Conservation (phyloP, 2,113 vertebrate genomes). For the Xiphias gladius region DNA sequence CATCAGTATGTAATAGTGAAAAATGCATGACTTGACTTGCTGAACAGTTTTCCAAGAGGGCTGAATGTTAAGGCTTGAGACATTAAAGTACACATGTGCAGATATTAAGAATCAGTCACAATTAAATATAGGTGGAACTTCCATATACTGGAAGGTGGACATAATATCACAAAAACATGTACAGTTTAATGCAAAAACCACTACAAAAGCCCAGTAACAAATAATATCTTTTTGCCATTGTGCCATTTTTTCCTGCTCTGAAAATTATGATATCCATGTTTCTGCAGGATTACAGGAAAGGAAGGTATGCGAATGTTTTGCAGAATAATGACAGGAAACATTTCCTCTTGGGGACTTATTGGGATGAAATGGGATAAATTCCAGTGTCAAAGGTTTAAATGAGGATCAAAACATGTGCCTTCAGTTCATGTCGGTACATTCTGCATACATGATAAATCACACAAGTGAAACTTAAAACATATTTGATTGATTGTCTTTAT, state of each 20-base stretch:
- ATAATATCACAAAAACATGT: background rate
- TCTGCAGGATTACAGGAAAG: background rate
- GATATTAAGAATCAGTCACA: too few species aligned
- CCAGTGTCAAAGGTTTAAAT: background rate
- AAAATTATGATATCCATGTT: background rate
- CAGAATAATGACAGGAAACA: conserved; percentile 50
- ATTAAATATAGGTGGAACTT: background rate
- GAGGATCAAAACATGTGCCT: background rate
- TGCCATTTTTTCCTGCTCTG: background rate
- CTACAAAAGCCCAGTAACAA: background rate
- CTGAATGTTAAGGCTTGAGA: too few species aligned
- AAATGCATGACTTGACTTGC: background rate
- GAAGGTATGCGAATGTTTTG: conserved; percentile 32
- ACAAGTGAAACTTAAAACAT: conserved; percentile 10
- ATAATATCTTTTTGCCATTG: background rate
- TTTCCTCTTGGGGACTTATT: background rate
- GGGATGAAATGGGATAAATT: conserved; percentile 21
- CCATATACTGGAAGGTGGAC: background rate
- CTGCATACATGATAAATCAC: background rate
- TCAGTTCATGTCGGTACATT: background rate
- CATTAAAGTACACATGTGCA: too few species aligned
- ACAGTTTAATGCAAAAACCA: background rate
- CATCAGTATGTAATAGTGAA: too few species aligned
- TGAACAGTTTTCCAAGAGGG: background rate
- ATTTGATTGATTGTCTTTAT: conserved; percentile 58